phyloP scores from a whole-genome alignment of 2,113 vertebrate species.

The Corythoichthys haematopterus region DNA sequence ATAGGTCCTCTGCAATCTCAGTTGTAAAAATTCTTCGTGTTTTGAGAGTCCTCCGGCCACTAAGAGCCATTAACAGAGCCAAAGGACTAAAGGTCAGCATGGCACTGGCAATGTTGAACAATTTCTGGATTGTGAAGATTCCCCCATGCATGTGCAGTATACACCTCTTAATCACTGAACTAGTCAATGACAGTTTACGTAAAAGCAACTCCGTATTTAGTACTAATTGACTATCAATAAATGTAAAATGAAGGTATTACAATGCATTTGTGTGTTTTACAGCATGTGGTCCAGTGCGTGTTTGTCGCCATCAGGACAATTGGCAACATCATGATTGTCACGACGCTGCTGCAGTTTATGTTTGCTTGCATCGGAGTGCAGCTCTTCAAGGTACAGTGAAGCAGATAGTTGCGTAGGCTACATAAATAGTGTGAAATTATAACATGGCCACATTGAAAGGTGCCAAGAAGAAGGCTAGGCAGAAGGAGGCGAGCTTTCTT shows the following conservation, averaged over 20 bases:
- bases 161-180: neutral
- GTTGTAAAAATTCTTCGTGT: slow-evolving; percentile 98
- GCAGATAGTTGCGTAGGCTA: neutral
- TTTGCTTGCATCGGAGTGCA: slow-evolving; percentile 97
- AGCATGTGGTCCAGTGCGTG: slow-evolving; percentile 98
- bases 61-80: slow-evolving; percentile 97
- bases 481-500: too few species aligned
- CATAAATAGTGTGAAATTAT: neutral
- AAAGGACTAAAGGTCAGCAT: slow-evolving; percentile 92
- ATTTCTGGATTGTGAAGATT: neutral
- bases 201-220: too few species aligned
- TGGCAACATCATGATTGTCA: slow-evolving; percentile 99
- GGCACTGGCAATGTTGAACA: neutral
- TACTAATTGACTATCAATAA: neutral
- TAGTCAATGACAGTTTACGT: neutral
- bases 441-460: neutral
- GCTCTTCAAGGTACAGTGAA: slow-evolving; percentile 85
- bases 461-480: too few species aligned
- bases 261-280: slow-evolving; percentile 15
- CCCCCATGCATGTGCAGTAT: neutral
- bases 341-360: slow-evolving; percentile 97
- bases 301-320: slow-evolving; percentile 98
- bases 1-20: slow-evolving; percentile 93
- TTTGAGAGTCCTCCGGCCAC: slow-evolving; percentile 88
- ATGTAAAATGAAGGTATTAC: neutral